Base-by-base conservation (phyloP, 2,113 vertebrate species). In the Gnathonemus longibarbis region DNA sequence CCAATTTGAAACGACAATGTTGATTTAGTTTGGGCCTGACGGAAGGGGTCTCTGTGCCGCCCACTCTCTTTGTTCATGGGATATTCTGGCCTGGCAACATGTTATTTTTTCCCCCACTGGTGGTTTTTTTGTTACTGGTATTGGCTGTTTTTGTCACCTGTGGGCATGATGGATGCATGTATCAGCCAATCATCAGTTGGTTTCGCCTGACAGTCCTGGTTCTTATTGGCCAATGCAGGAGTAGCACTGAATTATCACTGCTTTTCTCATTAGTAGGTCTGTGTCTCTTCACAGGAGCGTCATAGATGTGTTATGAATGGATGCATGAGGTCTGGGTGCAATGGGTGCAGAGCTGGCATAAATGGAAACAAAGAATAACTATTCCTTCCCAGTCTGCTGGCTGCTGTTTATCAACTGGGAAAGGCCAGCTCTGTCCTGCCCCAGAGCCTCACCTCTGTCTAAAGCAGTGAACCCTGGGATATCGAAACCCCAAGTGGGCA, bases 11-110 rank as follows among this genome's bases (percentile, higher is more conserved):
- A 87, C 1, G 42, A 87, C 70, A 46, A 90, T 1, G 86, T 93
- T 92, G 92, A 91, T 94, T 91, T 90, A 88, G 90, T 80, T 48
- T 13, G 89, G 39, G 24, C 90, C 84, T 91, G 50, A 90, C 45
- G 10, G 58, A 27, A 19, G 27, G 58, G 52, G 87, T 80, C 52
- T 48, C 58, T 89, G 83, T 48, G 31, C 39, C 39, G 19, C 35
- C 77, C 77, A 8, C 17, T 74, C 62, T 66, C 62, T 70, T 70
- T 80, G 15, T 80, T 39, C 74, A 17, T 39, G 39, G 74, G 74
- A 42, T 80, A 42, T 42, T 42, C 74, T 42, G 35, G 35, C 31
- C 74, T 42, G 74, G n/a, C 35, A 31, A 70, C 62, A 70, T 80
- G 35, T 80, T 80, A 39, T 80, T 39, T 77, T 80, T 19, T 15